These are phyloP conservation scores for Podotricha telesiphe DNA, from an alignment of 2,888 invertebrate species.

Conservation along the genomic window DNA sequence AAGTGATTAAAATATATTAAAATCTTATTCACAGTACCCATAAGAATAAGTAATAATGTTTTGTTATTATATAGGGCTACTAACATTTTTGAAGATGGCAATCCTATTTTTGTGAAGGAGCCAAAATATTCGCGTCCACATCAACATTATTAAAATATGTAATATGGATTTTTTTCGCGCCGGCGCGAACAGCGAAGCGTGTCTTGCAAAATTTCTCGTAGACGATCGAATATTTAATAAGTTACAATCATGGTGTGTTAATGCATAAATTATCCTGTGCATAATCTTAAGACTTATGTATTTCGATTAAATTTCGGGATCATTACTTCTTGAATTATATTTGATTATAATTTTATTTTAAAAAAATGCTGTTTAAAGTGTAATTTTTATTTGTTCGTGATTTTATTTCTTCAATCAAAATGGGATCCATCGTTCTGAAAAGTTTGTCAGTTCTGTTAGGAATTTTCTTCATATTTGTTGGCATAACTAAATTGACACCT, in stretches of 20 bases:
- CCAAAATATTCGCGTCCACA: constrained; percentile 36
- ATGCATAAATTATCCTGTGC: constrained; percentile 23
- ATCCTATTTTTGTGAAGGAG: constrained; percentile 12
- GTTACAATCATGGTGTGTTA: constrained; percentile 24
- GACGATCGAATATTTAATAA: constrained; percentile 28
- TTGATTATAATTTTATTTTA: neutral
- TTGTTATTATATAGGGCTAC: neutral
- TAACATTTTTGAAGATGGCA: constrained; percentile 30
- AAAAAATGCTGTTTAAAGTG: constrained; percentile 13
- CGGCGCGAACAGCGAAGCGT: constrained; percentile 69
- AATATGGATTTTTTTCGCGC: constrained; percentile 80
- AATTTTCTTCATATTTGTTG: constrained; percentile 97
- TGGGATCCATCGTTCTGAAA: constrained; percentile 91
- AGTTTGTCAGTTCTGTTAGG: constrained; percentile 96
- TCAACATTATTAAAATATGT: constrained; percentile 41
- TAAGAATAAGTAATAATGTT: too few species aligned
- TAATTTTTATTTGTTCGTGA: constrained; percentile 12
- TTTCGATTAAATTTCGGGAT: constrained; percentile 1
- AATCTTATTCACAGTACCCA: too few species aligned
- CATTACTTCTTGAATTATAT: neutral
- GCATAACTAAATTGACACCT: constrained; percentile 95
- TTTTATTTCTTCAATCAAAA: constrained; percentile 50
- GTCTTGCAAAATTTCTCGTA: constrained; percentile 22
- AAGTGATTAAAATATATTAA: too few species aligned
- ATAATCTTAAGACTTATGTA: neutral